A percentile compares a stretch with the other conserved stretches of the same genome.
Conservation (phyloP, 2,113 vertebrate genomes). For the Phoxinus phoxinus region DNA sequence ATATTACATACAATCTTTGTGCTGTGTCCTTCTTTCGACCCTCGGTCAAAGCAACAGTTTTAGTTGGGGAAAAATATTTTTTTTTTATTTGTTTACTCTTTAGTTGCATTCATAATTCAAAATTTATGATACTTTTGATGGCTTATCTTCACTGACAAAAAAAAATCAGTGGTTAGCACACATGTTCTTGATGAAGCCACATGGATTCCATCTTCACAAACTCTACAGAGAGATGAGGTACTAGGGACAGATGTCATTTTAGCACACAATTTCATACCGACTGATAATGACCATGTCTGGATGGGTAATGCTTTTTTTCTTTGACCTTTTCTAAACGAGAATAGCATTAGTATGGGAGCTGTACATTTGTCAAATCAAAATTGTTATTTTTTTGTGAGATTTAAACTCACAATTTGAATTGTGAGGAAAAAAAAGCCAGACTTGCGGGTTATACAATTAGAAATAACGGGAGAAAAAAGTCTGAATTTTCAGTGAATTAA, state of each 20-base stretch:
- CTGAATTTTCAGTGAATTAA: no score
- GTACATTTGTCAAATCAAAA: no score
- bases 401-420: no score
- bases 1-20: background rate
- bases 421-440: no score
- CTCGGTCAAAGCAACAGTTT: background rate
- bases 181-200: background rate
- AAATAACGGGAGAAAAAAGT: no score
- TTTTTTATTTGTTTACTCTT: background rate
- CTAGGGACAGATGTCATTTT: background rate
- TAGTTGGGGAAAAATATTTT: background rate
- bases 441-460: no score
- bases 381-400: no score
- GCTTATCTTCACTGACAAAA: background rate
- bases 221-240: background rate
- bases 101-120: background rate
- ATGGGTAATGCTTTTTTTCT: background rate
- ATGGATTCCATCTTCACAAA: background rate
- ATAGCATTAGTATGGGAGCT: background rate
- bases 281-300: background rate
- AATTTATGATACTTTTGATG: background rate
- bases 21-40: slow-evolving; percentile 2
- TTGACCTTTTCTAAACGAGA: slow-evolving; percentile 7
- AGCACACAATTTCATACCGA: background rate
- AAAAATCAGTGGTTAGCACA: no score